Percentiles rank a stretch among this genome's conserved stretches.
Conservation (phyloP, 2,113 vertebrate species). For the Chaenocephalus aceratus region DNA sequence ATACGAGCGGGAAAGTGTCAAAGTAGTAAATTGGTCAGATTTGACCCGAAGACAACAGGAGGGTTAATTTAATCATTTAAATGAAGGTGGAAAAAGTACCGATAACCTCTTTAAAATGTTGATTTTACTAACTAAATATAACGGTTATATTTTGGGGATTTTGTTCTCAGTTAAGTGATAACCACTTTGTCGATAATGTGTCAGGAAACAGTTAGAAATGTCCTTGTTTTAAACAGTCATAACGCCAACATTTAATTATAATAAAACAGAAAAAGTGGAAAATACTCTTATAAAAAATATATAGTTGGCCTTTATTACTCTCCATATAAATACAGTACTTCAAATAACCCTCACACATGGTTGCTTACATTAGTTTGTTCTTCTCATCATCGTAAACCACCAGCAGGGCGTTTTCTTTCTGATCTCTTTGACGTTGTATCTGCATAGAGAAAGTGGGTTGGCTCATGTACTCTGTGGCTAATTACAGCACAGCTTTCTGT, state of each 20-base stretch:
- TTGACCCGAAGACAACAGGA: too few relatives aligned
- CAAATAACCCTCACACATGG: neutral
- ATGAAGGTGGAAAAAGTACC: neutral
- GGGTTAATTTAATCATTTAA: neutral
- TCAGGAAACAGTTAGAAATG: neutral
- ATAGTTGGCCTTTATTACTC: too few relatives aligned
- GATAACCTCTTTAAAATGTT: neutral
- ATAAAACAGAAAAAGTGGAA: neutral
- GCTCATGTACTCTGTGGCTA: conserved; percentile 46
- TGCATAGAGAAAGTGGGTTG: conserved; percentile 55
- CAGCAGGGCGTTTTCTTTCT: conserved; percentile 24
- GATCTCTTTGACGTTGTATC: conserved; percentile 45
- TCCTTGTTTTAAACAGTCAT: neutral
- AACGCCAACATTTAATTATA: too few relatives aligned
- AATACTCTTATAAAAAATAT: neutral
- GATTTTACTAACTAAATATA: neutral
- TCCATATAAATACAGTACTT: neutral
- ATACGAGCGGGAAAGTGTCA: too few relatives aligned
- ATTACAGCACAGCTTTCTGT: conserved; percentile 26
- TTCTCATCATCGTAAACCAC: conserved; percentile 11
- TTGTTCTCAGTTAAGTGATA: neutral
- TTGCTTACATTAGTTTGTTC: conserved; percentile 8
- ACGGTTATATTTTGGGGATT: too few relatives aligned
- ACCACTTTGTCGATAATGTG: neutral
- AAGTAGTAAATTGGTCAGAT: too few relatives aligned